Evolutionary conservation across 2,113 vertebrate genomes (phyloP), one percentile per base, ranked within the genome.

Genomic region (Odocoileus hemionus): DNA sequence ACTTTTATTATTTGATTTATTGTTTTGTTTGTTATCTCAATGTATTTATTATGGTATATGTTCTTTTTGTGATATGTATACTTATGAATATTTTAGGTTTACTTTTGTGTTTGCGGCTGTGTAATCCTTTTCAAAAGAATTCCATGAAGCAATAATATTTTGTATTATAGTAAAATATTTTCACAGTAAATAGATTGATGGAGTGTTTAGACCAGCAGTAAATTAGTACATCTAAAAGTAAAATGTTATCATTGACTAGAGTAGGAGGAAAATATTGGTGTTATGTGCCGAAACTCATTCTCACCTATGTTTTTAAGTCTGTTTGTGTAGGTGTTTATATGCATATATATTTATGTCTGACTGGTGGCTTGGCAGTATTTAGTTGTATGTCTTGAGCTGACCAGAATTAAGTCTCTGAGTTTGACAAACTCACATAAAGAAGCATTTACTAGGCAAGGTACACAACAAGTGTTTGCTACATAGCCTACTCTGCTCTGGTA

Each of bases 221-320:
- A 89, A 94, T 86, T 90, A 92, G 16, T 92, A 83, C 86, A 80
- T 95, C 93, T 92, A 43, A 89, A 86, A 92, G 70, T 86, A 79
- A 89, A 86, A 94, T 89, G 16, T 30, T 80, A 54, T 85, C 5
- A 28, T 55, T 89, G 64, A 5, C 7, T 84, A 60, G 21, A 76
- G 14, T 91, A 43, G 80, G 45, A 79, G 30, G 58, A 28, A 89
- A 89, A 96, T 21, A 58, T 33, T 91, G 39, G 28, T 67, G 19
- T 86, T 94, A 76, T 52, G 23, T 52, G 28, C 45, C 92, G 86
- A 94, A 83, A 45, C 26, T 89, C 54, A 86, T 92, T 92, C 28
- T 93, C 33, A 47, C 9, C 2, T 25, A 39, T 80, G 7, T 86
- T 83, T 94, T 83, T 9, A 95, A 89, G 26, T 94, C 21, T 33